These are phyloP conservation scores for Auanema freiburgensis DNA, from an alignment of 2,888 invertebrate genomes.

Conservation along the genomic window DNA sequence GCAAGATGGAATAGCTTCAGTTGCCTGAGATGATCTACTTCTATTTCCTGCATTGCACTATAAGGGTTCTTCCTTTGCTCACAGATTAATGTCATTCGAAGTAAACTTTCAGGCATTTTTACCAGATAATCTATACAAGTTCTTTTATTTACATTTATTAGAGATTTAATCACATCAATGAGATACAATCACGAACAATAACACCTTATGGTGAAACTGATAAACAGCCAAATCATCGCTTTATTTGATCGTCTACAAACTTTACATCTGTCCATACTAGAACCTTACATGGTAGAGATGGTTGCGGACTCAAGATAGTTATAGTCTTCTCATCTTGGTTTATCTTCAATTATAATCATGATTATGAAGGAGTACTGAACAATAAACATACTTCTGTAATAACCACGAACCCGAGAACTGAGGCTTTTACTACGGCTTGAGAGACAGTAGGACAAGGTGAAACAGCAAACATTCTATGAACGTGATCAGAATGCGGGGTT, in stretches of 20 bases:
- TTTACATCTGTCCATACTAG: slow-evolving; percentile 86
- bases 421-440: slow-evolving; percentile 74
- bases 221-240: slow-evolving; percentile 10
- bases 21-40: no score
- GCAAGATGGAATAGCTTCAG: no score
- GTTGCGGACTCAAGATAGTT: slow-evolving; percentile 37
- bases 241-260: slow-evolving; percentile 77
- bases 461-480: slow-evolving; percentile 86
- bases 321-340: slow-evolving; percentile 30
- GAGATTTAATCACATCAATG: background rate
- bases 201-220: background rate
- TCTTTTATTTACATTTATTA: slow-evolving; percentile 1
- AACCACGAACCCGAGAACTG: slow-evolving; percentile 86
- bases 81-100: no score
- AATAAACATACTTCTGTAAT: slow-evolving; percentile 78
- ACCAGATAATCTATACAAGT: no score
- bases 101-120: no score
- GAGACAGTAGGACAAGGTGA: slow-evolving; percentile 77
- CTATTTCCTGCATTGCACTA: no score
- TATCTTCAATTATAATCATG: slow-evolving; percentile 25
- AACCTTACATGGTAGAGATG: slow-evolving; percentile 78
- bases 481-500: slow-evolving; percentile 65
- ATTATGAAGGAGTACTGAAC: background rate
- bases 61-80: no score
- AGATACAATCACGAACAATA: slow-evolving; percentile 6